These are phyloP conservation scores for Halichoerus grypus DNA, from an alignment of 2,113 vertebrate genomes.

Conservation along the genomic window DNA sequence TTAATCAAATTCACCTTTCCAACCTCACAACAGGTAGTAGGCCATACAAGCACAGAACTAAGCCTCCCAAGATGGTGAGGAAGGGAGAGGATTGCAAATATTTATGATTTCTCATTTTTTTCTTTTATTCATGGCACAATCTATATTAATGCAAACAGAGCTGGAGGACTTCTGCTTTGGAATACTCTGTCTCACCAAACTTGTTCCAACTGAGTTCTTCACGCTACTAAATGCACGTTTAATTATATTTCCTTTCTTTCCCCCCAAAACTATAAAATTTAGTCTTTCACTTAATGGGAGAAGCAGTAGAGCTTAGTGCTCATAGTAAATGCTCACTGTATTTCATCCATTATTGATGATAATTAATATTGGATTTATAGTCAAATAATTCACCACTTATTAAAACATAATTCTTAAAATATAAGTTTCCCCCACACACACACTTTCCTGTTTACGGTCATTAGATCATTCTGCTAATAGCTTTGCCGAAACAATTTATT, in stretches of 20 bases:
- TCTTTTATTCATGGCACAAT: background rate
- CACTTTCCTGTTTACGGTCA: constrained; percentile 25
- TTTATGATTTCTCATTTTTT: background rate
- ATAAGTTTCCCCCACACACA: background rate
- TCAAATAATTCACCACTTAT: constrained; percentile 51
- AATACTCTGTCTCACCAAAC: background rate
- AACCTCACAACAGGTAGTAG: background rate
- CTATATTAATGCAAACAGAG: background rate
- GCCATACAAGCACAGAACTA: background rate
- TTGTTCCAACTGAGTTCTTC: background rate
- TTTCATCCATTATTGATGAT: constrained; percentile 59
- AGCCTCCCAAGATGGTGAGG: background rate
- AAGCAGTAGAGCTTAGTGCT: background rate
- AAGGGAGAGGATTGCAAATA: background rate
- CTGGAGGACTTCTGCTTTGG: background rate
- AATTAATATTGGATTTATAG: constrained; percentile 51
- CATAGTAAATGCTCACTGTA: constrained; percentile 26
- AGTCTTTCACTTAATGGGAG: constrained; percentile 31
- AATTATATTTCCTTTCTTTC: background rate
- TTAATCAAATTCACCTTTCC: background rate
- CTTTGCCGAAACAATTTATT: constrained; percentile 5
- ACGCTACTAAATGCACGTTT: background rate
- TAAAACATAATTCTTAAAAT: constrained; percentile 67
- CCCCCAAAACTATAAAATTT: background rate
- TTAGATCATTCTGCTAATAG: constrained; percentile 54